Conservation (phyloP, 2,113 vertebrate species). For the Oryctolagus cuniculus region DNA sequence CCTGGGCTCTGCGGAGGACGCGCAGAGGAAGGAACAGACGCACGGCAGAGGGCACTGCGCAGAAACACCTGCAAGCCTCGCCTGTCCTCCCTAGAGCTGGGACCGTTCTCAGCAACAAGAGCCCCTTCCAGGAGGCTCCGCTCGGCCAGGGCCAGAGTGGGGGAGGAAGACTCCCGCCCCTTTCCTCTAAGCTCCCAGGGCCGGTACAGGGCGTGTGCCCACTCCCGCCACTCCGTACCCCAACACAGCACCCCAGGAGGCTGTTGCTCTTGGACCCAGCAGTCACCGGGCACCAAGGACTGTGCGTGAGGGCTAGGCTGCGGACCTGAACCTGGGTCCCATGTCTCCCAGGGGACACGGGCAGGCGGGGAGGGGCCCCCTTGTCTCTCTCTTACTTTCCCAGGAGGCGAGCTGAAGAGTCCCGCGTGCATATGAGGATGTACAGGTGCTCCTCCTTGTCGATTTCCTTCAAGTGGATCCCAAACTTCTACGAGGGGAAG, state of each 20-base stretch:
- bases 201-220: not conserved
- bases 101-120: not conserved
- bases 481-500: conserved; percentile 90
- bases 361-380: not conserved
- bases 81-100: not conserved
- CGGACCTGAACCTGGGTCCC: not conserved
- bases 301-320: not conserved
- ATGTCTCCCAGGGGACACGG: not conserved
- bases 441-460: conserved; percentile 93
- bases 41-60: no score
- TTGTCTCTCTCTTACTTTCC: conserved; percentile 63
- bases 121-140: not conserved
- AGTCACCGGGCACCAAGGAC: not conserved
- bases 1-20: not conserved
- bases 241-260: no score
- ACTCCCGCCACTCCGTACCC: no score
- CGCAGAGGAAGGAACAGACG: not conserved
- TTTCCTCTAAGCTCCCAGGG: not conserved
- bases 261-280: not conserved
- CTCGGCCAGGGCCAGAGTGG: not conserved
- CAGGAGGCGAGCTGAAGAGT: conserved; percentile 69
- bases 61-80: no score
- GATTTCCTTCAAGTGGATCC: conserved; percentile 93
- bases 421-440: conserved; percentile 92
- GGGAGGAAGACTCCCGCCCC: not conserved